Evolutionary conservation across 2,797 vertebrate species (phyloP).

Genomic region (Anabacerthia variegaticeps): DNA sequence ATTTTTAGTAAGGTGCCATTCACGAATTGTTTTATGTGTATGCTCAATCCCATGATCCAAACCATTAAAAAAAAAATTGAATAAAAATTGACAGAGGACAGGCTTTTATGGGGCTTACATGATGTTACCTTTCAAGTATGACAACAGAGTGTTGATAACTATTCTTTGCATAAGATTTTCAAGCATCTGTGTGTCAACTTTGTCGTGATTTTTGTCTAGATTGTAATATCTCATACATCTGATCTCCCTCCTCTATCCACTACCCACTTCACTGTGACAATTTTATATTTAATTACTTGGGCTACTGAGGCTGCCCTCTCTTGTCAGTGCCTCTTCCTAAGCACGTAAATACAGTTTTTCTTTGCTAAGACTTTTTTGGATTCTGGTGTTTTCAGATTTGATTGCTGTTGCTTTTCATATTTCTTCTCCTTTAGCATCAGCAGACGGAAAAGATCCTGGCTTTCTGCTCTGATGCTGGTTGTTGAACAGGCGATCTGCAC

Average conservation of each 20-base stretch:
- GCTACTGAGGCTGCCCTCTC: background rate
- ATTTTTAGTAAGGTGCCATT: background rate
- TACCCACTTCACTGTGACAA: background rate
- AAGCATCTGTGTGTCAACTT: background rate
- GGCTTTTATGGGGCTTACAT: accelerated
- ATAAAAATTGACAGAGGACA: background rate
- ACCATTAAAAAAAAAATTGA: background rate
- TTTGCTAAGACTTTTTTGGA: background rate
- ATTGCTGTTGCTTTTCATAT: background rate
- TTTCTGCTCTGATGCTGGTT: background rate
- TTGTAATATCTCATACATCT: background rate
- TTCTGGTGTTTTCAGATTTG: background rate
- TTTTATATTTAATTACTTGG: background rate
- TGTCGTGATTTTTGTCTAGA: background rate
- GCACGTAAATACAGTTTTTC: background rate
- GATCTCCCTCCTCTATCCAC: background rate
- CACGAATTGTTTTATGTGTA: background rate
- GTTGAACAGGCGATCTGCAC: background rate
- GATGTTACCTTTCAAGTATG: background rate
- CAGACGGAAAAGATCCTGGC: background rate
- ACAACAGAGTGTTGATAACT: background rate
- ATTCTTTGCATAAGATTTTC: background rate
- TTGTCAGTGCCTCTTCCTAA: background rate
- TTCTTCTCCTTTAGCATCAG: background rate
- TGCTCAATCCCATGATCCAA: background rate